Evolutionary conservation across 2,113 vertebrate genomes (phyloP).

Genomic region (Anolis carolinensis): DNA sequence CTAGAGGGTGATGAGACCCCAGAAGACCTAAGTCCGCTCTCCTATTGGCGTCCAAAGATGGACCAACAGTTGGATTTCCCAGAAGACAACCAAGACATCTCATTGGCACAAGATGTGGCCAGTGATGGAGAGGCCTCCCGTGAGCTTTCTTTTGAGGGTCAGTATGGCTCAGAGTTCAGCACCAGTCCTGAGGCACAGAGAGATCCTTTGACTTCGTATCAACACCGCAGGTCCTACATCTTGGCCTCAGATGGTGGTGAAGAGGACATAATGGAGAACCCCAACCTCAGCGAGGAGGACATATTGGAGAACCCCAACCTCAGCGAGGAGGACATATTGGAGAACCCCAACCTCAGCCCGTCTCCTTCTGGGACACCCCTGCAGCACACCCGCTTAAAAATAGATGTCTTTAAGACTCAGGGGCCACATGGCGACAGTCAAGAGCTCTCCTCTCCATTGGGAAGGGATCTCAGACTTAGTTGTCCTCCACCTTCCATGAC

Average conservation of each 20-base stretch:
- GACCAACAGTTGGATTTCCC: conserved; percentile 47
- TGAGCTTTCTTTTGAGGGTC: conserved; percentile 40
- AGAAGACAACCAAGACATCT: conserved; percentile 59
- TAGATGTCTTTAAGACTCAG: neutral
- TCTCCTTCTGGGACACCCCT: neutral
- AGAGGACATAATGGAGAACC: conserved; percentile 8
- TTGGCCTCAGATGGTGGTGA: neutral
- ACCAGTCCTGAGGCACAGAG: neutral
- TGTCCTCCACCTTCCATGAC: neutral
- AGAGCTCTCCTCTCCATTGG: neutral
- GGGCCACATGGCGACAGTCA: neutral
- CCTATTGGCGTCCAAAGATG: conserved; percentile 41
- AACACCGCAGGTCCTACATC: neutral
- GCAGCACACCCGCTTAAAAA: conserved; percentile 29
- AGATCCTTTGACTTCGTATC: neutral
- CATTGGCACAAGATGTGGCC: neutral
- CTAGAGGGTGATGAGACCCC: conserved; percentile 53
- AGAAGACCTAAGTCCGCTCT: conserved; percentile 19
- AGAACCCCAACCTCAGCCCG: conserved; percentile 47
- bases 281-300: too few relatives aligned
- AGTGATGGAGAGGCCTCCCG: conserved; percentile 48
- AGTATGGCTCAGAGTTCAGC: conserved; percentile 32
- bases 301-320: too few relatives aligned
- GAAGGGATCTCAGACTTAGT: neutral
- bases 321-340: conserved; percentile 38